These are phyloP conservation scores for Garrulus glandarius DNA, from an alignment of 2,797 vertebrate genomes.

Conservation along the genomic window DNA sequence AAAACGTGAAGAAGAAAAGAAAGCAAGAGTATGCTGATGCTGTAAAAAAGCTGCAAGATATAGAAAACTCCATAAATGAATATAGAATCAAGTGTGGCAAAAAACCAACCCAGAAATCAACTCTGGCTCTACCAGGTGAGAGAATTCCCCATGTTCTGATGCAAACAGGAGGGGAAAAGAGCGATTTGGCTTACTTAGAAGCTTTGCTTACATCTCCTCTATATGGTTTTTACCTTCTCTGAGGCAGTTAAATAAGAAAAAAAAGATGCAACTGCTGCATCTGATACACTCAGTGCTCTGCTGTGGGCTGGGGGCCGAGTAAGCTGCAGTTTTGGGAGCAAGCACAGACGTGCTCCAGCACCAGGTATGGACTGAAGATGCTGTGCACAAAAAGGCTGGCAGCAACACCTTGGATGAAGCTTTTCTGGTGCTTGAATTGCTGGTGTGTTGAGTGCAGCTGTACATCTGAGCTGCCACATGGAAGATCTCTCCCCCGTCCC, in stretches of 20 bases:
- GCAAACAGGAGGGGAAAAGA: not conserved
- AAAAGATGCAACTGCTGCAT: not conserved
- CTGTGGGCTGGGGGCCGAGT: slow-evolving; percentile 3
- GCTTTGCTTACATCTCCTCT: not conserved
- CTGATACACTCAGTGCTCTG: not conserved
- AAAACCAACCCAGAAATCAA: slow-evolving; percentile 86
- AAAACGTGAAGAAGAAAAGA: slow-evolving; percentile 93
- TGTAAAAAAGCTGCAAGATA: slow-evolving; percentile 86
- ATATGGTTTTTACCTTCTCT: not conserved
- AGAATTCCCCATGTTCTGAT: not conserved
- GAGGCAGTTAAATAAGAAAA: not conserved
- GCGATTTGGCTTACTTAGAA: not conserved
- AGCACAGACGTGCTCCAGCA: not conserved
- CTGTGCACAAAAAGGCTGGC: not conserved
- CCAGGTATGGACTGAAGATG: not conserved
- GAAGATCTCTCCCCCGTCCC: not conserved
- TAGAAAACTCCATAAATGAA: slow-evolving; percentile 89
- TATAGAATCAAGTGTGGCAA: slow-evolving; percentile 86
- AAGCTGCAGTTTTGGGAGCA: not conserved
- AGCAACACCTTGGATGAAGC: not conserved
- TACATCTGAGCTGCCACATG: not conserved
- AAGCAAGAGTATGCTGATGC: slow-evolving; percentile 86
- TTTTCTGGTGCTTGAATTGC: not conserved
- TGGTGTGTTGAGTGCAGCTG: not conserved
- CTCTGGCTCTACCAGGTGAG: slow-evolving; percentile 84